Conservation (phyloP, 2,113 vertebrate species). For the Podarcis raffonei region DNA sequence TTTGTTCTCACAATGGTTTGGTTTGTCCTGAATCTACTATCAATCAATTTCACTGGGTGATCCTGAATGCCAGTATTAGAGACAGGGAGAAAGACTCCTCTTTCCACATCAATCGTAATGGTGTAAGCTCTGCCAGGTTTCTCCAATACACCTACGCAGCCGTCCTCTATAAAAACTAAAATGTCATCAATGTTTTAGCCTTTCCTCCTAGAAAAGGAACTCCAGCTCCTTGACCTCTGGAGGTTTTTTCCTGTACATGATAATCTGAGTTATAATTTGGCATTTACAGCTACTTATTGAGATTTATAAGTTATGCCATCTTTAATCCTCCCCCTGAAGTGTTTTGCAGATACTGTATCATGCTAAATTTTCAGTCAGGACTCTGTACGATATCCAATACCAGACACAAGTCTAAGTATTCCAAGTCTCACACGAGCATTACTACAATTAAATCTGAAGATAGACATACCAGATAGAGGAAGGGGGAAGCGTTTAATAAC, state of each 20-base stretch:
- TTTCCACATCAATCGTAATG: neutral
- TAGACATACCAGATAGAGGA: neutral
- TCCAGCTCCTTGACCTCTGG: neutral
- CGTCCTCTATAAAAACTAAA: neutral
- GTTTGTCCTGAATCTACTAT: neutral
- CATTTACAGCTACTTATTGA: neutral
- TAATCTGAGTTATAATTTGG: neutral
- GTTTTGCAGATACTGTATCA: neutral
- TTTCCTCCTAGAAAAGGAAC: neutral
- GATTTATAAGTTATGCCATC: neutral
- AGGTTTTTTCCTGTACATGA: neutral
- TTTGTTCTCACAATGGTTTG: neutral
- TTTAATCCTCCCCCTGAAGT: neutral
- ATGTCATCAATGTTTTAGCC: neutral
- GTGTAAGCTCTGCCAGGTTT: neutral
- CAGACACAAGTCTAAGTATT: neutral
- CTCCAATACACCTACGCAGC: neutral
- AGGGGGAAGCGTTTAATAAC: neutral
- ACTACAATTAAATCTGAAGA: neutral
- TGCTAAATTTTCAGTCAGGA: neutral
- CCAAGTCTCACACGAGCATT: neutral
- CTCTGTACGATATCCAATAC: neutral
- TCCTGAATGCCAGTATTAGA: neutral
- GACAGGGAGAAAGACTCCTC: neutral
- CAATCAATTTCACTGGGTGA: neutral